Evolutionary conservation across 2,113 vertebrate species (phyloP).

Genomic region (Bubalus kerabau): DNA sequence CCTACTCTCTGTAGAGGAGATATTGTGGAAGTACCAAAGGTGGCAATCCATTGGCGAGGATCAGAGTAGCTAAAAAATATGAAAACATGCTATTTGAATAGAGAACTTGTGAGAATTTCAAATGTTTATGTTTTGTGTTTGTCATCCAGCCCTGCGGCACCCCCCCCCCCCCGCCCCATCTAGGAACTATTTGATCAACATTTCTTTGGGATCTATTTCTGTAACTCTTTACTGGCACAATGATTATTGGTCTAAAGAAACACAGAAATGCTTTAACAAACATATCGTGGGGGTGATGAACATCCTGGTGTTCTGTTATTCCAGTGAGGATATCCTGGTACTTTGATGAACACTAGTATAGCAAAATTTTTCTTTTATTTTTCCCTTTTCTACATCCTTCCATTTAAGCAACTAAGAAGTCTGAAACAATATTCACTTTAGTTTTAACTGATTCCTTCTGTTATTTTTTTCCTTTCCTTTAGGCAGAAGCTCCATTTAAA

Average conservation of each 20-base stretch:
- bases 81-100: neutral
- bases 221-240: neutral
- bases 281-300: neutral
- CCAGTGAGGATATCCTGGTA: neutral
- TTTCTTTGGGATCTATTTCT: neutral
- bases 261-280: neutral
- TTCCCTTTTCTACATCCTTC: neutral
- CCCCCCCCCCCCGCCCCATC: fast-evolving
- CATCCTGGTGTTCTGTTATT: neutral
- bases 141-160: neutral
- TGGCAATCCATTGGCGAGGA: conserved; percentile 50
- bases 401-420: neutral
- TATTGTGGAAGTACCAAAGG: conserved; percentile 41
- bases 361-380: neutral
- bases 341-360: neutral
- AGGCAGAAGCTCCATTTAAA: neutral
- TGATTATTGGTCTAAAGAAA: conserved; percentile 10
- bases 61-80: conserved; percentile 25
- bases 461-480: neutral
- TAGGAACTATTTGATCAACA: neutral
- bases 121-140: neutral
- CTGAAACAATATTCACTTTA: neutral
- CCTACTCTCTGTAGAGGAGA: neutral
- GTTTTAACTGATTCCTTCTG: neutral
- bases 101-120: neutral